Base-by-base conservation (phyloP, 53 echinoderm and acorn worm species). In the Astropecten irregularis region DNA sequence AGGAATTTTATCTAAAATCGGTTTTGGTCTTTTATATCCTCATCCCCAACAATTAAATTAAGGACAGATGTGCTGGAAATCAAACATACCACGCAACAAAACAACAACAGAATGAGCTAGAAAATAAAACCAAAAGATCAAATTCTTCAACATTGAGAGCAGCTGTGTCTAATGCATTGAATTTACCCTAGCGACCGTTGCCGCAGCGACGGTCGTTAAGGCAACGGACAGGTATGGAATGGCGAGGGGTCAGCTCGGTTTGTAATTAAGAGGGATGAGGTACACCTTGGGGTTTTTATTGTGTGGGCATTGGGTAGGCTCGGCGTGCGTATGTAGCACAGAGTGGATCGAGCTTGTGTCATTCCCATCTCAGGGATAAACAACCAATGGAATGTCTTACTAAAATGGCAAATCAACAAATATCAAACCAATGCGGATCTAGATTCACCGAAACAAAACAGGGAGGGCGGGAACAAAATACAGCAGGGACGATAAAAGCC, bases 181-280 rank as follows among this genome's bases (percentile, higher is more conserved):
- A 79, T 79, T 79, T 79, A 79, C 79, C 27, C 47, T 79, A 79
- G 79, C 33, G 44, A 79, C 79, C 23, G 31, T 79, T 27, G 46
- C 40, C 62, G 27, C 2, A 46, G 79, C 30, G 33, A 79, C 62
- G 7, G 31, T 62, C 49, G 44, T 56, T 48, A 9, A 1, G 79
- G 79, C 46, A 46, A 79, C 79, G 15, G 28, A 46, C 62, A 79
- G 79, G 79, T 79, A 79, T 61, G 60, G 79, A 47, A 79, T 79
- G 79, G 46, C 47, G 31, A 13, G 18, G 46, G 79, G 79, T 61
- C 47, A 61, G 48, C 14, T 22, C 30, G 29, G 44, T 18, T 47
- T 79, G 61, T 79, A 79, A 79, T 79, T 79, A 79, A 79, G 79
- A 47, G 42, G 42, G 42, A 11, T 47, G 63, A 30, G 79, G 62